Percentiles rank a stretch among this genome's conserved stretches.
phyloP scores from a whole-genome alignment of 2,797 vertebrate genomes.

The Mallotus villosus region DNA sequence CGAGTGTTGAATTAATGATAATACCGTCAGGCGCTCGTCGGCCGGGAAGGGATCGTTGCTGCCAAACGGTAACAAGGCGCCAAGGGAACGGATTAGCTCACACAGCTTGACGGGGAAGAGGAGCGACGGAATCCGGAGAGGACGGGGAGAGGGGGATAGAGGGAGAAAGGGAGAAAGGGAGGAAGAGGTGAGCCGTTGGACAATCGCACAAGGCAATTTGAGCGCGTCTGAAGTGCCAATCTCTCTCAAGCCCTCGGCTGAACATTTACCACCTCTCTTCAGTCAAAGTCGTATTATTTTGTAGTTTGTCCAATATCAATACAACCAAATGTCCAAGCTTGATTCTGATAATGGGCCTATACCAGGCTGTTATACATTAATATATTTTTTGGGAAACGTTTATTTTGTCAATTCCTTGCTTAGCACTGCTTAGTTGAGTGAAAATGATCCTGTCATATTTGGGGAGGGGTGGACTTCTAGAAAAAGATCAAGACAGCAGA shows the following conservation, averaged over 20 bases:
- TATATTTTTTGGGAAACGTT: conserved; percentile 17
- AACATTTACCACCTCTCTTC: conserved; percentile 40
- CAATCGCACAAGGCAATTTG: conserved; percentile 76
- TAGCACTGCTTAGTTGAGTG: conserved; percentile 33
- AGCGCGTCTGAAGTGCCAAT: conserved; percentile 61
- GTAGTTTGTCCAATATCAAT: conserved; percentile 19
- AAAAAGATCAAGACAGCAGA: conserved; percentile 24
- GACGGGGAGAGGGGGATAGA: conserved; percentile 37
- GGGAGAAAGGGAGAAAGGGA: conserved; percentile 56
- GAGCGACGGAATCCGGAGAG: not conserved
- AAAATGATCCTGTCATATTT: conserved; percentile 20
- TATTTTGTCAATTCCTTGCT: conserved; percentile 21
- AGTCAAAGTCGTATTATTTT: conserved; percentile 5
- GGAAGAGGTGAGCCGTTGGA: conserved; percentile 68
- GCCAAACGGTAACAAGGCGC: conserved; percentile 94
- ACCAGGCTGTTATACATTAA: conserved; percentile 33
- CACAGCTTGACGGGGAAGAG: conserved; percentile 48
- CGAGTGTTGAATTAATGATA: conserved; percentile 92
- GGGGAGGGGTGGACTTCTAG: not conserved
- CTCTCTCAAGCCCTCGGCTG: conserved; percentile 41
- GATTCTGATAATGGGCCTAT: conserved; percentile 10
- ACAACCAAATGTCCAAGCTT: conserved; percentile 13
- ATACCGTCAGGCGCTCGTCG: conserved; percentile 65
- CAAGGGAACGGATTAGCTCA: conserved; percentile 90
- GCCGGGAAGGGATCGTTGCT: conserved; percentile 66